Evolutionary conservation across 2,797 vertebrate species (phyloP).

Genomic region (Pelochelys cantorii): DNA sequence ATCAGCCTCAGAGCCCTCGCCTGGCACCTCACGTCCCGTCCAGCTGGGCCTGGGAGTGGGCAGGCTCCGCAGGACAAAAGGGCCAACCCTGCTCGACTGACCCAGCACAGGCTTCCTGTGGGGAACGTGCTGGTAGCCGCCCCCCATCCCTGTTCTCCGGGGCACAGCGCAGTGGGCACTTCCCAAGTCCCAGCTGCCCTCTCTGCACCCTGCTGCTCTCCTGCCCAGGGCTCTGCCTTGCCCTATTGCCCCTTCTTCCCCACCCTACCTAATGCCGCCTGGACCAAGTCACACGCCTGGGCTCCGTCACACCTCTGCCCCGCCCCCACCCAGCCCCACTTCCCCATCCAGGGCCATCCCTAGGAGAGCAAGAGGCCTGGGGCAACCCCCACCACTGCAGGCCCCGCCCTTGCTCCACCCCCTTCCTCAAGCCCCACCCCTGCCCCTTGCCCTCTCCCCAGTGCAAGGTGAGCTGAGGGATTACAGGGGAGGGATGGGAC

Average conservation of each 20-base stretch:
- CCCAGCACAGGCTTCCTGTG: not conserved
- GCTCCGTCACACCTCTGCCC: too few relatives aligned
- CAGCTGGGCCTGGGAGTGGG: not conserved
- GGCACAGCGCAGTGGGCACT: not conserved
- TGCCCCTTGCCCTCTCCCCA: too few relatives aligned
- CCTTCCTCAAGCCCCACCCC: too few relatives aligned
- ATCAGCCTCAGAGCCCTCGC: not conserved
- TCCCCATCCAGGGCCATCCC: not conserved
- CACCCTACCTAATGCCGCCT: too few relatives aligned
- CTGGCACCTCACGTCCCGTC: not conserved
- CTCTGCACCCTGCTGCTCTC: not conserved
- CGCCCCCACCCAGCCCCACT: too few relatives aligned
- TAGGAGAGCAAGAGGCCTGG: too few relatives aligned
- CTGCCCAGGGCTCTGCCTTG: not conserved
- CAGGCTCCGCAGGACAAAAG: too few relatives aligned
- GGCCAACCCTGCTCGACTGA: not conserved
- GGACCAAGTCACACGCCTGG: too few relatives aligned
- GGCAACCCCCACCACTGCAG: not conserved
- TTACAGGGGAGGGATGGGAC: too few relatives aligned
- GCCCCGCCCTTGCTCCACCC: too few relatives aligned
- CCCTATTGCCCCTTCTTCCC: not conserved
- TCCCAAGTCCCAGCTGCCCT: not conserved
- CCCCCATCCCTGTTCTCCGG: too few relatives aligned
- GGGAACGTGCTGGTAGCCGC: not conserved
- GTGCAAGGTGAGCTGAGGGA: too few relatives aligned